Percentiles rank a stretch among this genome's conserved stretches.
These are phyloP conservation scores for Neomonachus schauinslandi DNA, from an alignment of 2,113 vertebrate genomes.

Conservation along the genomic window DNA sequence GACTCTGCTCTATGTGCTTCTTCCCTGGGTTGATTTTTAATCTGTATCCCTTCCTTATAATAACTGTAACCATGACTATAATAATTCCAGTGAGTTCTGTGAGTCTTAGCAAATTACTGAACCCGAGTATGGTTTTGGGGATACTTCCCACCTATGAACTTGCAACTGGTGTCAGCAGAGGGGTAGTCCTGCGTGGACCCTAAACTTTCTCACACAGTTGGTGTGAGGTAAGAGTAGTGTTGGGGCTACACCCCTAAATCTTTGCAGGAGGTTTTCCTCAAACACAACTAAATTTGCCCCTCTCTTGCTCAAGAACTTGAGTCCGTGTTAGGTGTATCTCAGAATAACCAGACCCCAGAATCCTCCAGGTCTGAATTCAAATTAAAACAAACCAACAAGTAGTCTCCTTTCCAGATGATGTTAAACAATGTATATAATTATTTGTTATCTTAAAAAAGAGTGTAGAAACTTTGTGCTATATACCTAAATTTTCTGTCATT, in stretches of 20 bases:
- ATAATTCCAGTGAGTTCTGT: neutral
- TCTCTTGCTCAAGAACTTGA: neutral
- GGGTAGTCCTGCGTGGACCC: neutral
- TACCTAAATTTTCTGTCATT: neutral
- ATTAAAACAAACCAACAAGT: neutral
- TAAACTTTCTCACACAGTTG: neutral
- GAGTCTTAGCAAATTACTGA: neutral
- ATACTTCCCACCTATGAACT: neutral
- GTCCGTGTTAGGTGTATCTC: neutral
- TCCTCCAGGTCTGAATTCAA: neutral
- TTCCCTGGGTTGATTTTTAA: neutral
- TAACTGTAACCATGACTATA: neutral
- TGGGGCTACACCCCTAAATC: neutral
- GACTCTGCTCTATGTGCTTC: fast-evolving
- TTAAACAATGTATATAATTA: neutral
- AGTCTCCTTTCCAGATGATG: conserved; percentile 3
- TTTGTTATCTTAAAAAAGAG: neutral
- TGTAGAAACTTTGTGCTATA: neutral
- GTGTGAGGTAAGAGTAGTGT: neutral
- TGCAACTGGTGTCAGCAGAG: neutral
- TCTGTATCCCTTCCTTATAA: neutral
- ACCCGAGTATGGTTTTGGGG: neutral
- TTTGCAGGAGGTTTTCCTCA: neutral
- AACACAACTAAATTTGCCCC: neutral
- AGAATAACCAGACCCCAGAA: neutral